These are phyloP conservation scores for Lepidocolaptes lacrymiger DNA, from an alignment of 2,797 vertebrate species.

Conservation along the genomic window DNA sequence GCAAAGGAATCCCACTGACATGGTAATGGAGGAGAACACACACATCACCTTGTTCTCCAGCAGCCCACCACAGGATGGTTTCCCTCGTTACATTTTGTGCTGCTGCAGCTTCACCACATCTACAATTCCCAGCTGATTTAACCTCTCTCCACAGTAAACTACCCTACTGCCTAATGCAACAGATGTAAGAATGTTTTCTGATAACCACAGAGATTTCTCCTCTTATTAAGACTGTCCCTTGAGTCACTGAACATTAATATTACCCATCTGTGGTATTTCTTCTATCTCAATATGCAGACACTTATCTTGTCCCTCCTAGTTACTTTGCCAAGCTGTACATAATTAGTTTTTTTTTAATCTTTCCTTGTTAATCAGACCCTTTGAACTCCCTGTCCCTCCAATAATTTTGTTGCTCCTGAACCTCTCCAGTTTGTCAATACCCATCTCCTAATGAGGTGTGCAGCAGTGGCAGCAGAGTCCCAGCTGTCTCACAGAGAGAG, in stretches of 20 bases:
- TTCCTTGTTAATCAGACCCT: slow-evolving; percentile 19
- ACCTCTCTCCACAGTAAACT: not conserved
- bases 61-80: not conserved
- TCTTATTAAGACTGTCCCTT: slow-evolving; percentile 24
- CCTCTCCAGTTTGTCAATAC: not conserved
- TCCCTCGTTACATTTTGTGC: not conserved
- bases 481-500: not conserved
- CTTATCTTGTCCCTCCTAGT: not conserved
- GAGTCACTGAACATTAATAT: slow-evolving; percentile 41
- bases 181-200: slow-evolving; percentile 19
- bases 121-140: slow-evolving; percentile 14
- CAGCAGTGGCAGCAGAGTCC: not conserved
- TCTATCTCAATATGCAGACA: not conserved
- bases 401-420: not conserved
- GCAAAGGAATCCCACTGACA: not conserved
- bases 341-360: slow-evolving; percentile 18
- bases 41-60: not conserved
- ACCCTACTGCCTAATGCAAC: not conserved
- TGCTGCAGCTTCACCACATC: not conserved
- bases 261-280: slow-evolving; percentile 46
- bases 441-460: not conserved
- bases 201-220: slow-evolving; percentile 24
- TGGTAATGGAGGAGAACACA: not conserved
- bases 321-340: slow-evolving; percentile 25
- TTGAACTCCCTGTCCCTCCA: not conserved